Evolutionary conservation across 2,888 invertebrate genomes (phyloP).

Genomic region (Agrilus cyanescens): DNA sequence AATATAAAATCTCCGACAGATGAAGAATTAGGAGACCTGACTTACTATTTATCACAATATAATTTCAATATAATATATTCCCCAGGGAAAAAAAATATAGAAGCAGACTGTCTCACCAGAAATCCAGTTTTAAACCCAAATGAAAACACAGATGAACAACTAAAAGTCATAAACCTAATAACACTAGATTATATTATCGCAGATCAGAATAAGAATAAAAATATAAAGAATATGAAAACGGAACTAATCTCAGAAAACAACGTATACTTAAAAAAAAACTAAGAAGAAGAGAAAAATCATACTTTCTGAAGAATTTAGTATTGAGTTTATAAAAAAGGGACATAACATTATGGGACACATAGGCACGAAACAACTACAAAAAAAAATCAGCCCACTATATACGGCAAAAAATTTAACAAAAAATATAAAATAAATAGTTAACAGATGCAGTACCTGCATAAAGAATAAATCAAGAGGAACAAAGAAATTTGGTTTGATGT

Average conservation of each 20-base stretch:
- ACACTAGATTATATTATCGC: too few relatives aligned
- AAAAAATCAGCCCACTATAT: too few relatives aligned
- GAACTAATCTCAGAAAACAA: background rate
- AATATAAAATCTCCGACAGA: too few relatives aligned
- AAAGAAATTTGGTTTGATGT: conserved; percentile 14
- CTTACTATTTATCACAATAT: conserved; percentile 1
- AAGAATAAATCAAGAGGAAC: conserved; percentile 22
- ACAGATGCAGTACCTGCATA: conserved; percentile 13
- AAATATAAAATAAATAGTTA: conserved; percentile 5
- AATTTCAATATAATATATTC: too few relatives aligned
- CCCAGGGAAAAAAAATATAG: too few relatives aligned
- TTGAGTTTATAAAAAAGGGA: background rate
- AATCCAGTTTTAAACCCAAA: too few relatives aligned
- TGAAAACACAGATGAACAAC: too few relatives aligned
- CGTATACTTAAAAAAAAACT: too few relatives aligned
- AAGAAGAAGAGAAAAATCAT: conserved; percentile 9
- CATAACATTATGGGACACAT: conserved; percentile 3
- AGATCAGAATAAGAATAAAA: too few relatives aligned
- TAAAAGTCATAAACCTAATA: too few relatives aligned
- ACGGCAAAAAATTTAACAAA: conserved; percentile 4
- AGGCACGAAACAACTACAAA: background rate
- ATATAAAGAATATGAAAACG: too few relatives aligned
- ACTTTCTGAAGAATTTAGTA: conserved; percentile 1
- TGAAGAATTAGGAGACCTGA: conserved; percentile 3
- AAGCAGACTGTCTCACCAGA: too few relatives aligned